Evolutionary conservation across 2,113 vertebrate genomes (phyloP).

Genomic region (Proteles cristata): DNA sequence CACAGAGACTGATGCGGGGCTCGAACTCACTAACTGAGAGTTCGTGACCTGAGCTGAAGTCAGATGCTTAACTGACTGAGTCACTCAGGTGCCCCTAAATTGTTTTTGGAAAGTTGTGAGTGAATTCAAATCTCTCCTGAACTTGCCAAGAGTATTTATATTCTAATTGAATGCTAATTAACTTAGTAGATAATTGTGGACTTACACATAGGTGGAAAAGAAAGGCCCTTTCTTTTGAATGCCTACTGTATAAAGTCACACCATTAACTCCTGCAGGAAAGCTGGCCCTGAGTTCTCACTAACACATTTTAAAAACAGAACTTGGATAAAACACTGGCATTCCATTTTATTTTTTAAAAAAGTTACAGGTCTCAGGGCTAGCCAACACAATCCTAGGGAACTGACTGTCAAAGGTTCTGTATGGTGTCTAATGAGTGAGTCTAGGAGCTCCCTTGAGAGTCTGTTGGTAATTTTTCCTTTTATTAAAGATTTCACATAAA

Average conservation of each 20-base stretch:
- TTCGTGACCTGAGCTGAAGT: neutral
- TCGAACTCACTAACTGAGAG: neutral
- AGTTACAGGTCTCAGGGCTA: neutral
- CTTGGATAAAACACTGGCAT: neutral
- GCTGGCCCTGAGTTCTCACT: neutral
- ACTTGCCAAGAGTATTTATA: neutral
- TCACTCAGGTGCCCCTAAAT: neutral
- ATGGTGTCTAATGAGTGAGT: neutral
- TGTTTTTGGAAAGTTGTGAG: neutral
- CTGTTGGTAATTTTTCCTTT: slow-evolving; percentile 7
- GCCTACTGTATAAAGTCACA: neutral
- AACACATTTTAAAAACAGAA: neutral
- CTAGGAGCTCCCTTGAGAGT: neutral
- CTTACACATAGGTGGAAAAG: neutral
- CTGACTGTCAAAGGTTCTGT: neutral
- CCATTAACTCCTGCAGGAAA: neutral
- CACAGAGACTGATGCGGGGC: neutral
- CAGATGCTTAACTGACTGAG: neutral
- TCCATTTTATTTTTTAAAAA: neutral
- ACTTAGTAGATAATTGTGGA: neutral
- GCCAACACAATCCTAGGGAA: neutral
- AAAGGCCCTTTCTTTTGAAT: neutral
- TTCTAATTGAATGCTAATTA: neutral
- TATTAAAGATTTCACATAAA: slow-evolving; percentile 53
- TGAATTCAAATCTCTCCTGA: neutral